Conservation (phyloP, 2,113 vertebrate species). For the Addax nasomaculatus region DNA sequence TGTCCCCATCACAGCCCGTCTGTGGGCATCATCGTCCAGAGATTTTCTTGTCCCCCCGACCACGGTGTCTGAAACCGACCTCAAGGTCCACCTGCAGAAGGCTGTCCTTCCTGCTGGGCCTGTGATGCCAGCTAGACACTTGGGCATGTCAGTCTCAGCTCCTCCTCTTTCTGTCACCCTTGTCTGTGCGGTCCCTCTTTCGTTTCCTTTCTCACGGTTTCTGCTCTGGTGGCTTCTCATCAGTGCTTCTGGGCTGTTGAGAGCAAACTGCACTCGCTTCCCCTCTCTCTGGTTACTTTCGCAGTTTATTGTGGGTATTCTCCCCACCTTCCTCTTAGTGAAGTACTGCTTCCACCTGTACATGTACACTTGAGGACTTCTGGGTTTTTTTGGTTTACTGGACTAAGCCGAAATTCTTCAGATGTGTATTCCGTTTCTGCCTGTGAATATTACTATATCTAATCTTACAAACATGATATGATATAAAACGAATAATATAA, state of each 20-base stretch:
- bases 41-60: neutral
- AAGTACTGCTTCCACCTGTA: neutral
- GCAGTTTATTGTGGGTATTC: neutral
- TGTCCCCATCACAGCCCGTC: no score
- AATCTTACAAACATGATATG: neutral
- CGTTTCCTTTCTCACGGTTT: neutral
- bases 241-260: neutral
- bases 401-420: neutral
- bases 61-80: fast-evolving
- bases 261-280: neutral
- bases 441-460: neutral
- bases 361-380: fast-evolving
- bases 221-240: neutral
- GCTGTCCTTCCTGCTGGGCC: neutral
- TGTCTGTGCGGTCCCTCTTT: fast-evolving
- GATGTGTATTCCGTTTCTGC: fast-evolving
- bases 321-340: neutral
- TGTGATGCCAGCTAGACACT: neutral
- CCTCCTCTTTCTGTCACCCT: neutral
- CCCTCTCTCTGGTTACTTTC: neutral
- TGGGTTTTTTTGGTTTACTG: neutral
- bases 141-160: neutral
- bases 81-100: neutral
- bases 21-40: neutral
- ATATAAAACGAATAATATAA: neutral